Base-by-base conservation (phyloP, 1,140 invertebrate genomes). In the Adoxophyes honmai region DNA sequence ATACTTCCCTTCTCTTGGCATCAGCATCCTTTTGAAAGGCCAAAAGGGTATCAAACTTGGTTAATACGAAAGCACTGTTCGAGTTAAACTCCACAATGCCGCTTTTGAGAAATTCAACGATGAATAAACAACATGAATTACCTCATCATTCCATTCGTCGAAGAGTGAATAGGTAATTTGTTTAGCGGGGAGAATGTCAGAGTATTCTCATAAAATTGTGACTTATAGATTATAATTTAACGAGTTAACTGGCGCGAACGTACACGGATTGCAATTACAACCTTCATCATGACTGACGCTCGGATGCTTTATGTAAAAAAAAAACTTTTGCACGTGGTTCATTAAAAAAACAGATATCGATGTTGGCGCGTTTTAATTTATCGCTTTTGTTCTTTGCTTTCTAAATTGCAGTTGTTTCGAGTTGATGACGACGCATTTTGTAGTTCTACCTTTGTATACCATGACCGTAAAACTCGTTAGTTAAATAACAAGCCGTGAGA, bases 121-220 rank as follows among this genome's bases (percentile, higher is more conserved):
- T 48, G 42, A 48, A 48, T 48, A 48, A 48, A 48, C 42, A 48
- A 48, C 42, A 33, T 44, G 39, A 48, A 48, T 48, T 48, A 48
- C 42, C 42, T 48, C 42, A 48, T 33, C 42, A 48, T 18, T 11
- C 18, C 42, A 48, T 48, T 48, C 15, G 42, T 28, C n/a, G 10
- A 28, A 48, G 42, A 44, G 42, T 48, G 16, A 48, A 48, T 48
- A 33, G 18, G 42, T 48, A 48, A 48, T 48, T 48, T 48, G 21
- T 48, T 48, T 48, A n/a, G 10, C 5, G n/a, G 21, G 15, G 42
- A 48, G 21, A 48, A 48, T 48, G 42, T n/a, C 18, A 7, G 18
- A 21, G 2, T 28, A 7, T 21, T 21, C 21, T 5, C 11, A 48
- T 18, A 48, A 28, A 13, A 48, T 48, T 48, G 18, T n/a, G 42